Base-by-base conservation (phyloP, 2,797 vertebrate species). In the Cuniculus paca region DNA sequence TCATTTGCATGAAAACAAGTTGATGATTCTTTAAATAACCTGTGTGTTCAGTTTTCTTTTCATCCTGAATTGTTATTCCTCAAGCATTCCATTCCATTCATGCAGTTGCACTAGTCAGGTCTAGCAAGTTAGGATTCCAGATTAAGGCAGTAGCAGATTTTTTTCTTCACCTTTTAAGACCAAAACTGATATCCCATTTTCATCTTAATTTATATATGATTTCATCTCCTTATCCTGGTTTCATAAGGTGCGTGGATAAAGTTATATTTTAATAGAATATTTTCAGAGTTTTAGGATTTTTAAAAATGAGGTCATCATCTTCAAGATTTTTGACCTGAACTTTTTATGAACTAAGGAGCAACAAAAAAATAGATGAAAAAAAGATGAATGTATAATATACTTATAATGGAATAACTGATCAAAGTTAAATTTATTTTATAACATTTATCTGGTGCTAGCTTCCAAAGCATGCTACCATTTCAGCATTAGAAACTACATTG, bases 291-390 rank as follows among this genome's bases (percentile, higher is more conserved):
- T 95, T 96, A 88, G 87, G 87, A 79, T 61, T 93, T 95, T 96
- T 88, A 54, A 61, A 82, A 95, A 85, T 93, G 93, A 95, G 87
- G 96, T 95, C 61, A 95, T 92, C 65, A 90, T 85, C 94, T 88
- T 97, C 56, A 95, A 90, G 74, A 95, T 95, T 95, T 95, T 96
- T 96, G 95, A 94, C 95, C 96, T 97, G 92, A 97, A 97, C 74
- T 94, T 93, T 97, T 91, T 34, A 39, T 96, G 94, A 97, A 96
- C 84, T 91, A 87, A 92, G 79, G 93, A 95, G 12, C 70, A 93
- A 90, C 72, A 80, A 92, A 93, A 94, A 50, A 61, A 88, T 52
- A 70, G 74, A 93, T 80, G 54, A n/a, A 61, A 80, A 28, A 74
- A 78, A 68, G 54, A 87, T 50, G 93, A 94, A 80, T 94, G 34